Evolutionary conservation across 2,113 vertebrate genomes (phyloP).

Genomic region (Romanogobio albipinnatus): DNA sequence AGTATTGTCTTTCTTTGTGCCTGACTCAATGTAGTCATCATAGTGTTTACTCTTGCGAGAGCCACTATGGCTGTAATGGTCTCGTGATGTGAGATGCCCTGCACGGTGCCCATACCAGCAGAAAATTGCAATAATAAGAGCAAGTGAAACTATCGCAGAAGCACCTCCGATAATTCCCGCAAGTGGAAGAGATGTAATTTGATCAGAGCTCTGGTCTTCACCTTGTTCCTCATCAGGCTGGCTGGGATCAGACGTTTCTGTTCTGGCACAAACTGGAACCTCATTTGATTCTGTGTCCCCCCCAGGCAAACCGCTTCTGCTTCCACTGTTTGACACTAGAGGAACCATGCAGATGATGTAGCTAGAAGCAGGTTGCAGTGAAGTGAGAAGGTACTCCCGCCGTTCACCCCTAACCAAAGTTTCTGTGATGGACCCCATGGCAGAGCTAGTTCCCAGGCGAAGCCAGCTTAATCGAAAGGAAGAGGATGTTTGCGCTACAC

Average conservation of each 20-base stretch:
- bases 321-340: conserved; percentile 78
- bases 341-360: conserved; percentile 93
- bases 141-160: conserved; percentile 84
- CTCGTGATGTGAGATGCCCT: conserved; percentile 79
- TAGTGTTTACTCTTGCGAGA: conserved; percentile 79
- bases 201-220: conserved; percentile 71
- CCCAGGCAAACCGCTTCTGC: conserved; percentile 73
- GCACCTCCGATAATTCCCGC: conserved; percentile 88
- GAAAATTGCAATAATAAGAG: conserved; percentile 83
- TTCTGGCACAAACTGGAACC: conserved; percentile 87
- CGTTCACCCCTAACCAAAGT: conserved; percentile 89
- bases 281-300: conserved; percentile 80
- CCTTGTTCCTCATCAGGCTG: conserved; percentile 75
- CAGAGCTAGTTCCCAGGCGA: conserved; percentile 81
- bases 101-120: conserved; percentile 88
- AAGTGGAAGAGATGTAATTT: conserved; percentile 79
- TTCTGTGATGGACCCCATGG: conserved; percentile 90
- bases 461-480: conserved; percentile 92
- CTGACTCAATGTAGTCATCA: conserved; percentile 89
- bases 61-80: conserved; percentile 79
- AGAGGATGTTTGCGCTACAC: conserved; percentile 80
- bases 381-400: conserved; percentile 86
- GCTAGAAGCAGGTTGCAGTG: conserved; percentile 85
- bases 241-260: conserved; percentile 81
- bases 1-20: conserved; percentile 93